Base-by-base conservation (phyloP, 1,140 invertebrate species). In the Nasonia vitripennis region DNA sequence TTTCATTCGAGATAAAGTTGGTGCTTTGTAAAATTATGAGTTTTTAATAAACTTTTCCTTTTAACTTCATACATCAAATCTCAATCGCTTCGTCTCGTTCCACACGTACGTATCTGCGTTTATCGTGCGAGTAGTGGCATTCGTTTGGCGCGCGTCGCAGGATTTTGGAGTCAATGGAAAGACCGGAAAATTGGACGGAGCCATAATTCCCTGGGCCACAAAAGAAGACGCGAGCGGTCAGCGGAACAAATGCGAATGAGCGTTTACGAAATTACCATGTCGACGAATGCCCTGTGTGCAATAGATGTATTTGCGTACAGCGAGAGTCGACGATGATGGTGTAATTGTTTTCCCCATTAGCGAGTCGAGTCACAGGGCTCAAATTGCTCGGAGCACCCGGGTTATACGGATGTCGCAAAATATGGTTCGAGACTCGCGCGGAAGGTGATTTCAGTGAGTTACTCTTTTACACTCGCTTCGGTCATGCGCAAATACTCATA, bases 281-380 rank as follows among this genome's bases (percentile, higher is more conserved):
- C 20, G 41, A 75, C 23, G 17, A 23, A 20, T 20, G 20, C 17
- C n/a, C 20, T 62, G 17, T 62, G 17, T n/a, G 20, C 55, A 62
- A 62, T 62, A 20, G 55, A 62, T 62, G 55, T 62, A n/a, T 62
- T 62, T 62, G 37, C 34, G 34, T 81, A 11, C 10, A 48, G 17
- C 67, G n/a, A 62, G 17, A 20, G 17, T n/a, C 17, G 20, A 20
- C 55, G 37, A 68, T 10, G 12, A 41, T 68, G n/a, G n/a, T n/a
- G 80, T 73, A 74, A 81, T 73, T 81, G 68, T 73, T 73, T 73
- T 81, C 41, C 17, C 17, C 37, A 81, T 81, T 81, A 81, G 34
- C 23, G 11, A 62, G 55, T 62, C 55, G 17, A 62, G 5, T 9
- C 17, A 62, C 55, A 62, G 14, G 17, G 55, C 17, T n/a, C 55